phyloP scores from a whole-genome alignment of 2,797 vertebrate genomes.

The Chromis chromis region DNA sequence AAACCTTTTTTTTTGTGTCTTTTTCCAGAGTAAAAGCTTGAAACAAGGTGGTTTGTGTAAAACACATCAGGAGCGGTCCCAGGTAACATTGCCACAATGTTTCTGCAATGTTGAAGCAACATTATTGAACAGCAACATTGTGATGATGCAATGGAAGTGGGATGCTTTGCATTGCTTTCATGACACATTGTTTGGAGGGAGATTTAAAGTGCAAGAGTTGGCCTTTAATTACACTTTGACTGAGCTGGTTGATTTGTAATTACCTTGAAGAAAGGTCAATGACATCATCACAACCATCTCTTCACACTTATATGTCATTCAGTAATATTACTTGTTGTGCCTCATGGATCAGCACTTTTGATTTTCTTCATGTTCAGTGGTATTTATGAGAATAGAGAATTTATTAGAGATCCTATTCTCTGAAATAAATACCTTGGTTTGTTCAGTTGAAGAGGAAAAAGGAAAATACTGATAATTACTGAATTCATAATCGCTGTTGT shows the following conservation, averaged over 20 bases:
- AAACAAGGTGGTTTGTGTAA: conserved; percentile 85
- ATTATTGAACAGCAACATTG: conserved; percentile 78
- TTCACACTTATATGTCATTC: conserved; percentile 62
- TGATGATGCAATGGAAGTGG: conserved; percentile 65
- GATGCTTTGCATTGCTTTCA: conserved; percentile 88
- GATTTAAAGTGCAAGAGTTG: conserved; percentile 79
- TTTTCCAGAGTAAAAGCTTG: conserved; percentile 60
- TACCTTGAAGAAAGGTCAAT: conserved; percentile 78
- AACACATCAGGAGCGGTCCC: conserved; percentile 58
- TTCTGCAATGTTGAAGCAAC: conserved; percentile 81
- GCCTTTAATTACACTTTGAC: conserved; percentile 74
- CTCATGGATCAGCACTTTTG: conserved; percentile 33
- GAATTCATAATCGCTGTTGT: conserved; percentile 14
- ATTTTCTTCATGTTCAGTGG: conserved; percentile 30
- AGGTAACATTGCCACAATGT: conserved; percentile 78
- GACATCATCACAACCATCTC: conserved; percentile 74
- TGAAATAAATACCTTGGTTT: conserved; percentile 15
- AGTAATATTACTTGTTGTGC: conserved; percentile 42
- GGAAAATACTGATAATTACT: conserved; percentile 20
- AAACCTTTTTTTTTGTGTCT: conserved; percentile 71
- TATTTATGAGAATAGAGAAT: conserved; percentile 37
- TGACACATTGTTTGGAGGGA: conserved; percentile 80
- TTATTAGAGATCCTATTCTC: conserved; percentile 12
- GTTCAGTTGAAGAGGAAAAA: conserved; percentile 24
- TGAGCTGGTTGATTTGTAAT: conserved; percentile 73